These are phyloP conservation scores for Parotia lawesii DNA, from an alignment of 2,113 vertebrate genomes.

Conservation along the genomic window DNA sequence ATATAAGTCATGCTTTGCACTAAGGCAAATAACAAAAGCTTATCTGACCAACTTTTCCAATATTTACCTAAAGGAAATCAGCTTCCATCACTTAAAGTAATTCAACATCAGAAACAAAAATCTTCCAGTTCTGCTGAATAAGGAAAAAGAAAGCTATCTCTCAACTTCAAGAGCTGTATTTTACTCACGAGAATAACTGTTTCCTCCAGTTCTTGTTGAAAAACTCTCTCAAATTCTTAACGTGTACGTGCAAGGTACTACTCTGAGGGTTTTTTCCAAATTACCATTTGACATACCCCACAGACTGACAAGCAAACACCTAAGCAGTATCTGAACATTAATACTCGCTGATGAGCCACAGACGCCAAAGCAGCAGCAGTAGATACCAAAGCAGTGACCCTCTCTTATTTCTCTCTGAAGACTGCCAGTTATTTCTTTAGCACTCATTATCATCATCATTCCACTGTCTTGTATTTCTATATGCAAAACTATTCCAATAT, in stretches of 20 bases:
- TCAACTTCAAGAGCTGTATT: not conserved
- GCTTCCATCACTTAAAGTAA: not conserved
- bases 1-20: not conserved
- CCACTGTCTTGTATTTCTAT: not conserved
- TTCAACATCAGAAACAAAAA: not conserved
- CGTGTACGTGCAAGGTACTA: not conserved
- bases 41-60: not conserved
- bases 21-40: not conserved
- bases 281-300: not conserved
- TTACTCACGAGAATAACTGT: not conserved
- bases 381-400: not conserved
- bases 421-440: not conserved
- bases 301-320: not conserved
- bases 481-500: not conserved
- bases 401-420: not conserved
- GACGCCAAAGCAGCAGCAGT: not conserved
- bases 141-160: not conserved
- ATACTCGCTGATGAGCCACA: not conserved
- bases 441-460: not conserved
- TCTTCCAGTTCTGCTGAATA: not conserved
- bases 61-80: not conserved
- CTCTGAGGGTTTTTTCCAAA: not conserved
- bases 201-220: not conserved
- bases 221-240: not conserved
- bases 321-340: not conserved